Evolutionary conservation across 2,113 vertebrate genomes (phyloP), one percentile per base, ranked within the genome.

Genomic region (Hemiscyllium ocellatum): DNA sequence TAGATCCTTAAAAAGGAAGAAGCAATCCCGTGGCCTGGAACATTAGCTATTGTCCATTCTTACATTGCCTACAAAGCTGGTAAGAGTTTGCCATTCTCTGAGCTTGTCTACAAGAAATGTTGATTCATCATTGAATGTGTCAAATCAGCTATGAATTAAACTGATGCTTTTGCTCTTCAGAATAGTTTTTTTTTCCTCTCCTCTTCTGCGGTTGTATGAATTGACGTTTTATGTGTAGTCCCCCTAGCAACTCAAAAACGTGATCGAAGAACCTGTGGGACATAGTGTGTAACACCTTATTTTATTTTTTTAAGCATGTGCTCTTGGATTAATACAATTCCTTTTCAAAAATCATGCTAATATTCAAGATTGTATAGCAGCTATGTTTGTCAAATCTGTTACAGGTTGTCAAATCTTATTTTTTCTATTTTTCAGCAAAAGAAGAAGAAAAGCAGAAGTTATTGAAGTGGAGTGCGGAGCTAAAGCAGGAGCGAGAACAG

Each of bases 31-130:
- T 99, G 99, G 99, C 99, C 99, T 6, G 99, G 99, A 70, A 99
- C 99, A 86, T 98, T 99, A 98, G 99, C 99, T 96, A 99, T 99
- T 72, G 99, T 99, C 96, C 99, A 99, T 98, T 99, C 99, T 96
- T 99, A 99, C 97, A 99, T 99, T 95, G 99, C 99, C 76, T 99
- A 99, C 98, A 99, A 99, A 99, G 99, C 99, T 99, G 99, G 99
- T 99, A 98, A 96, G 83, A 29, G 47, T 66, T 94, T 76, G 42
- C 26, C 1, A 0, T 52, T 13, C 12, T 72, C 13, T 52, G 68
- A 76, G 37, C 52, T 52, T 76, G 12, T 76, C 66, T 76, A 33
- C 47, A 33, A 47, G 13, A 47, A 13, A 72, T 72, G 52, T 72
- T 50, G 19, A 1, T 2, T 50, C 24, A 61, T 33, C 24, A 29